Conservation (phyloP, 2,113 vertebrate species). For the Apeltes quadracus region DNA sequence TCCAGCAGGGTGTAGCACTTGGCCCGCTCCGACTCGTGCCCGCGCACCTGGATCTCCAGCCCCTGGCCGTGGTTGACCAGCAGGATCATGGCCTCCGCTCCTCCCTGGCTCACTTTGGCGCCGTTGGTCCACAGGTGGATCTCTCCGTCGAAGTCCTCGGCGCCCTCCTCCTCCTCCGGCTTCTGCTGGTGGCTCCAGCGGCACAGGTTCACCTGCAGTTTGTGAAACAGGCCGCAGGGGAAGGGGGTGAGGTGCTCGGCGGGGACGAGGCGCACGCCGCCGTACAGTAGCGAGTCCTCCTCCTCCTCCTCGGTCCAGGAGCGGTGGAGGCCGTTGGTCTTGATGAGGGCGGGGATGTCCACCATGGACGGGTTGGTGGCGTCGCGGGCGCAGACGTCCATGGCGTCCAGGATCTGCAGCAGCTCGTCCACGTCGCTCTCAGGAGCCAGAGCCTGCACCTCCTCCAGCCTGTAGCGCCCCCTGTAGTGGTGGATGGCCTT, state of each 20-base stretch:
- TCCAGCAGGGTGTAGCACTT: constrained; percentile 94
- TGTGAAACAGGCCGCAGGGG: constrained; percentile 97
- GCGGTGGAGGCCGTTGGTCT: constrained; percentile 91
- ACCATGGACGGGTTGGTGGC: constrained; percentile 92
- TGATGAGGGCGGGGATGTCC: constrained; percentile 95
- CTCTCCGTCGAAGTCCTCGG: constrained; percentile 72
- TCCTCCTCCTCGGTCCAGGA: constrained; percentile 97
- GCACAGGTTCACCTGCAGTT: constrained; percentile 97
- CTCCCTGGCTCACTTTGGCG: constrained; percentile 87
- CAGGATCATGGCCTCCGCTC: constrained; percentile 90
- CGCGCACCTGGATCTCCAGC: constrained; percentile 93
- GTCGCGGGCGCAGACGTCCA: constrained; percentile 96
- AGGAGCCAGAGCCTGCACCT: constrained; percentile 90
- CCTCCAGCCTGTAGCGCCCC: constrained; percentile 94
- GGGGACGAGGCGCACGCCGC: constrained; percentile 91
- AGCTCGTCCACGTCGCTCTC: constrained; percentile 95
- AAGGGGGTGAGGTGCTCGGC: constrained; percentile 95
- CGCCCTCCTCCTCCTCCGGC: constrained; percentile 75
- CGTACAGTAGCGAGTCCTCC: constrained; percentile 87
- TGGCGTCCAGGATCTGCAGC: constrained; percentile 95
- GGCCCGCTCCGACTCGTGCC: constrained; percentile 87
- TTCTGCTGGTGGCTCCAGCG: constrained; percentile 96
- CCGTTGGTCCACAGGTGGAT: constrained; percentile 95
- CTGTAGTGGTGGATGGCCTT: constrained; percentile 98
- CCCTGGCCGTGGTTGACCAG: constrained; percentile 98